phyloP scores from a whole-genome alignment of 2,797 vertebrate genomes.

The Luscinia luscinia region DNA sequence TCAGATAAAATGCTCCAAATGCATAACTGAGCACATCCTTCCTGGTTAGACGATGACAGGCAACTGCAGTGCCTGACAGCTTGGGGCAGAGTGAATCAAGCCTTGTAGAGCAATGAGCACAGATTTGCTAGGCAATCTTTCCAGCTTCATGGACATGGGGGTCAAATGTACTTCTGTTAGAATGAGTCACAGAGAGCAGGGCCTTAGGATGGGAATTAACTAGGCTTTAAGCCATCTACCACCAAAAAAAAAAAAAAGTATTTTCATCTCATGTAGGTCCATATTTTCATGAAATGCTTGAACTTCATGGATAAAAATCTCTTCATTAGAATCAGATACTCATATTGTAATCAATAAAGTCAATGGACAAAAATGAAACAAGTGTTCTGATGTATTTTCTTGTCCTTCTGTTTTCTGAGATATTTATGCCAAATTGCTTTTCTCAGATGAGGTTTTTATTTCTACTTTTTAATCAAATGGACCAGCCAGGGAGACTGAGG shows the following conservation, averaged over 20 bases:
- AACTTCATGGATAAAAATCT: not conserved
- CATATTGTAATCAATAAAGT: not conserved
- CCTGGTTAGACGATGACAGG: not conserved
- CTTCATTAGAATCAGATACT: not conserved
- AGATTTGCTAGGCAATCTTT: not conserved
- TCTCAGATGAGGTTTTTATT: not conserved
- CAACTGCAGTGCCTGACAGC: not conserved
- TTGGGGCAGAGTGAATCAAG: not conserved
- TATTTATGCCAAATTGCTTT: not conserved
- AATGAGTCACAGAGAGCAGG: not conserved
- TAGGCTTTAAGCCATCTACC: not conserved
- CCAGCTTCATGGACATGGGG: not conserved
- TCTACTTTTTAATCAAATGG: not conserved
- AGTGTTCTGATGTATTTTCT: not conserved
- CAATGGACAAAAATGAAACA: not conserved
- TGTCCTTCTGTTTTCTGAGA: not conserved
- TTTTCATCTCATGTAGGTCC: not conserved
- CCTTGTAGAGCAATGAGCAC: rapidly evolving
- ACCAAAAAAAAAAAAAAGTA: not conserved
- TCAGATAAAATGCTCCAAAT: not conserved
- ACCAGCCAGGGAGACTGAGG: not conserved
- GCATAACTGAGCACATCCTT: conserved; percentile 16
- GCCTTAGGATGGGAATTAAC: not conserved
- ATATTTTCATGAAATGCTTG: not conserved
- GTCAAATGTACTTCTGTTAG: not conserved